phyloP scores from a whole-genome alignment of 2,888 invertebrate species.

The Epirrita christyi region DNA sequence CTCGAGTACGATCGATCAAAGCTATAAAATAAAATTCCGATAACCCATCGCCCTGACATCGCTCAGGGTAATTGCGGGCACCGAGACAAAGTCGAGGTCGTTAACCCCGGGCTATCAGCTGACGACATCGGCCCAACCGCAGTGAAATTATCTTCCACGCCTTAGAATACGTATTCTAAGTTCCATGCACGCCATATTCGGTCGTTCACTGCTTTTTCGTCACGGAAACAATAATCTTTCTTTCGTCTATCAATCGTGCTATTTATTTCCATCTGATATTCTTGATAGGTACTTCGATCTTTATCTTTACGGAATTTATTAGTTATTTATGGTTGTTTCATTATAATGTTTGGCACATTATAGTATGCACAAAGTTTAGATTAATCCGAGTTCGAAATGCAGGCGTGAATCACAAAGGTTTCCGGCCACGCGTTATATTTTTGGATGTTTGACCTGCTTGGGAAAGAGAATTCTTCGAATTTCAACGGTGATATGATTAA shows the following conservation, averaged over 20 bases:
- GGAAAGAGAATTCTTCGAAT: slow-evolving; percentile 57
- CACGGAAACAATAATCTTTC: slow-evolving; percentile 39
- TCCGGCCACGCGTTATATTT: slow-evolving; percentile 61
- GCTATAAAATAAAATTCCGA: slow-evolving; percentile 59
- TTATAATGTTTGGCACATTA: background rate
- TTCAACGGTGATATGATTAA: slow-evolving; percentile 49
- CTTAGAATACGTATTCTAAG: no score
- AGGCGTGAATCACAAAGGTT: slow-evolving; percentile 64
- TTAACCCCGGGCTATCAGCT: slow-evolving; percentile 79
- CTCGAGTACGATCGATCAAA: slow-evolving; percentile 45
- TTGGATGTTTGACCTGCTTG: slow-evolving; percentile 64
- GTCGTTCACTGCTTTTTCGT: slow-evolving; percentile 60
- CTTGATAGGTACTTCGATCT: background rate
- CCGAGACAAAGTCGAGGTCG: slow-evolving; percentile 79
- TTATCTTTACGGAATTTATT: no score
- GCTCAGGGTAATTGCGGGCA: slow-evolving; percentile 65
- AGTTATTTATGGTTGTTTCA: background rate
- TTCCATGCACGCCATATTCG: slow-evolving; percentile 58
- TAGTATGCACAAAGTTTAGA: background rate
- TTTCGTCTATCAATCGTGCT: slow-evolving; percentile 30
- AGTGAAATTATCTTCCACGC: slow-evolving; percentile 72
- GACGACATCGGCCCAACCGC: slow-evolving; percentile 75
- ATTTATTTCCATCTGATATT: background rate
- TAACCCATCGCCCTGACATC: slow-evolving; percentile 72
- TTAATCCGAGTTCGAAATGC: slow-evolving; percentile 48